These are phyloP conservation scores for Paramacrobiotus metropolitanus DNA, from an alignment of 1,140 invertebrate genomes.

Conservation along the genomic window DNA sequence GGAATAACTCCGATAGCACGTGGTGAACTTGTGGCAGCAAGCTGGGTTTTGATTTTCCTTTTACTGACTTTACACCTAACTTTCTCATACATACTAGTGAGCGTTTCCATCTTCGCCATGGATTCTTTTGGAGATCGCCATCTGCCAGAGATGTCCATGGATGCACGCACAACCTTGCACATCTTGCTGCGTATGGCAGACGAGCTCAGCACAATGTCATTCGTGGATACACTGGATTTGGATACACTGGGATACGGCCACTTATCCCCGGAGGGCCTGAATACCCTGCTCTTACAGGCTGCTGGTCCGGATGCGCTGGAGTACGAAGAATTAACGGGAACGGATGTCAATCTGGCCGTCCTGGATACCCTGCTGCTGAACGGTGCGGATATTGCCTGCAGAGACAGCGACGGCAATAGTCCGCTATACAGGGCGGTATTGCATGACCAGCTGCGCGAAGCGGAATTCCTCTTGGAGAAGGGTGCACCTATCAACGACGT, in stretches of 20 bases:
- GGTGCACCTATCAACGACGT: not conserved
- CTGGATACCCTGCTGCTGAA: not conserved
- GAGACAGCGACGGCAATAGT: not conserved
- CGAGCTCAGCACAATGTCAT: no score
- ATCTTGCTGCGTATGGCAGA: no score
- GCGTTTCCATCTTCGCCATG: no score
- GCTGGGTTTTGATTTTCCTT: no score
- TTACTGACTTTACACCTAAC: no score
- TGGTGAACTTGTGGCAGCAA: no score
- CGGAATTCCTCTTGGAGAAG: not conserved
- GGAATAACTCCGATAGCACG: no score
- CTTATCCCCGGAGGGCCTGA: not conserved
- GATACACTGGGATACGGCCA: not conserved
- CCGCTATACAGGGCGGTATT: not conserved
- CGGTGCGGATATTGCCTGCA: not conserved
- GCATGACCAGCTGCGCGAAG: not conserved
- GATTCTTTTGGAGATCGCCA: no score
- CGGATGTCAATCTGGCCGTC: not conserved
- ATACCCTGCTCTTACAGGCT: constrained; percentile 6
- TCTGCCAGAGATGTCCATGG: no score
- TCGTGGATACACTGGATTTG: constrained; percentile 12
- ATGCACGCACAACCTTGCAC: no score
- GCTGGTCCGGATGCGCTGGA: not conserved
- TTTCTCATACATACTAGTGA: no score
- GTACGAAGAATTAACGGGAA: not conserved